Evolutionary conservation across 2,113 vertebrate genomes (phyloP), one percentile per base, ranked within the genome.

Genomic region (Lipophrys pholis): DNA sequence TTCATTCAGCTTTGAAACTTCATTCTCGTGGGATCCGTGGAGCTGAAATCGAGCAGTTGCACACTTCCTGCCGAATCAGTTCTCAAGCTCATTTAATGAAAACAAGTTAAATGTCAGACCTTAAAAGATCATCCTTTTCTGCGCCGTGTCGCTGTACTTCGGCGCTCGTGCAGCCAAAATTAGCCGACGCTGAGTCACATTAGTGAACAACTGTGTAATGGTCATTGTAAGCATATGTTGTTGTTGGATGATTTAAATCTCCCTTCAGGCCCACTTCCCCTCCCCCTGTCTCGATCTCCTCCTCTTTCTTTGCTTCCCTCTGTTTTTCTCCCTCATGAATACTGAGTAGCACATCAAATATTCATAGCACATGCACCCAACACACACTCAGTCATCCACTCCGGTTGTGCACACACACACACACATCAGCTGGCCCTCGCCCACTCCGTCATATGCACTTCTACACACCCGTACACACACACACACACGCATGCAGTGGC

Each of bases 301-400:
- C 43, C 71, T 38, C 64, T 60, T 63, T 68, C 50, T 79, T 57
- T 83, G 63, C 61, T 76, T 83, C 52, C 74, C 46, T 78, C 65
- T 67, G 40, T 87, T 73, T 64, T 81, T 82, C n/a, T 60, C 60
- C 61, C 76, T 73, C 74, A 83, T 84, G 83, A 84, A 88, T 88
- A 85, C 83, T 78, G 73, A 87, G 68, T 6, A 74, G 63, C 38
- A 68, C 68, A 88, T 89, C 68, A 80, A 91, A 88, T 88, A 88
- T 89, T 89, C 73, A 89, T 85, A 52, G 49, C 73, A 54, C 73
- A 46, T 52, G 42, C 57, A 21, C 49, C 11, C 36, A 14, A 11
- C n/a, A 41, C 30, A 46, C 48, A 66, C 11, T 56, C 57, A 45
- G 60, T 50, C 52, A 42, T 49, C 63, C 8, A 59, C 57, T 45